Percentiles rank a stretch among this genome's conserved stretches.
phyloP scores from a whole-genome alignment of 2,888 invertebrate species.

The Drosophila borealis region DNA sequence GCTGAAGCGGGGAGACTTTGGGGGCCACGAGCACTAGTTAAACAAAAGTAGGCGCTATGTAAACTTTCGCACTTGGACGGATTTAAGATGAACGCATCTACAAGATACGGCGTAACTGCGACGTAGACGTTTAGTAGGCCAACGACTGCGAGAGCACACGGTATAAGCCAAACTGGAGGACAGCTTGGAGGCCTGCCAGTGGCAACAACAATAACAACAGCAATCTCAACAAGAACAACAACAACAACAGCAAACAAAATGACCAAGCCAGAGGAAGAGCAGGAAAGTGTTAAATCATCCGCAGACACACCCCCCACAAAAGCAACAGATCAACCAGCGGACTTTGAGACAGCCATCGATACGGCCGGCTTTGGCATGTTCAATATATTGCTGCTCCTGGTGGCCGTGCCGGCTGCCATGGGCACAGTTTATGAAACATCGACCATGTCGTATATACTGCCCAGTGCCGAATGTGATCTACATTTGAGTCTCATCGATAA shows the following conservation, averaged over 20 bases:
- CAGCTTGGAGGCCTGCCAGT: conserved; percentile 3
- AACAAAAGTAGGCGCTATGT: conserved; percentile 24
- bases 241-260: conserved; percentile 13
- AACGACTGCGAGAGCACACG: conserved; percentile 19
- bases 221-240: not conserved
- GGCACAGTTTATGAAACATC: conserved; percentile 90
- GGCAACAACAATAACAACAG: not conserved
- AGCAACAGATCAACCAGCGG: conserved; percentile 76
- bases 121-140: conserved; percentile 52
- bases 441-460: conserved; percentile 90
- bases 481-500: conserved; percentile 88
- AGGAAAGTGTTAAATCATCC: conserved; percentile 4
- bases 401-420: conserved; percentile 88
- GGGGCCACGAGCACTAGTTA: conserved; percentile 15
- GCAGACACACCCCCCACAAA: conserved; percentile 1
- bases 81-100: conserved; percentile 43
- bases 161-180: conserved; percentile 44
- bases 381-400: conserved; percentile 87
- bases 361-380: conserved; percentile 90
- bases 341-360: conserved; percentile 90
- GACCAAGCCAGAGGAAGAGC: conserved; percentile 19
- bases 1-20: not conserved
- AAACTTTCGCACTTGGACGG: conserved; percentile 16
- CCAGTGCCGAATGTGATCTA: conserved; percentile 91
- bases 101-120: conserved; percentile 51